These are phyloP conservation scores for Podarcis cretensis DNA, from an alignment of 2,113 vertebrate genomes.

Conservation along the genomic window DNA sequence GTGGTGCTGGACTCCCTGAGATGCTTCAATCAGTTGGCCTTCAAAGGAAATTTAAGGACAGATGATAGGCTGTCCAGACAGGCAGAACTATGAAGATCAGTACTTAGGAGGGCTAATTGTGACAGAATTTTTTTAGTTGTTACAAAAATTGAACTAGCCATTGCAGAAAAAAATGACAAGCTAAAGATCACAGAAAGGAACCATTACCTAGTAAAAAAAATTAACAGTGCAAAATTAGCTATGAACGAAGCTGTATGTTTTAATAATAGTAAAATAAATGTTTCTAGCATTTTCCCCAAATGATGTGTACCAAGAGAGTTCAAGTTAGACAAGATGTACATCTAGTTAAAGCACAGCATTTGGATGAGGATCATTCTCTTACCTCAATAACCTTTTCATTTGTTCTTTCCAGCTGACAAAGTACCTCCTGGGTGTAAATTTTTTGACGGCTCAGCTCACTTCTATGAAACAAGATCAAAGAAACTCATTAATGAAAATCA, in stretches of 20 bases:
- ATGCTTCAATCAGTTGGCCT: not conserved
- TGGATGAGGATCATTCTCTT: slow-evolving; percentile 53
- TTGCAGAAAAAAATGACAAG: not conserved
- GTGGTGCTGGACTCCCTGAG: no score
- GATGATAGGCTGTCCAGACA: not conserved
- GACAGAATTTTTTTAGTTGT: not conserved
- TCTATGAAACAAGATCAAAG: slow-evolving; percentile 74
- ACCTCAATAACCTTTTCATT: slow-evolving; percentile 87
- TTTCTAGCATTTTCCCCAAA: slow-evolving; percentile 17
- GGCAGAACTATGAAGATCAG: not conserved
- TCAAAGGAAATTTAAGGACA: not conserved
- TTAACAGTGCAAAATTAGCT: slow-evolving; percentile 6
- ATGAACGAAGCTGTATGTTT: not conserved
- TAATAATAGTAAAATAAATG: not conserved
- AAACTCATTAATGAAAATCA: slow-evolving; percentile 45
- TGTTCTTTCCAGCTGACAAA: slow-evolving; percentile 83
- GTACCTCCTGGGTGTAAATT: slow-evolving; percentile 83
- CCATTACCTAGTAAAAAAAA: not conserved
- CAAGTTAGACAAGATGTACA: slow-evolving; percentile 18
- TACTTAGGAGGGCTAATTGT: not conserved
- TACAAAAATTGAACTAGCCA: not conserved
- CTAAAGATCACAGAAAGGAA: not conserved
- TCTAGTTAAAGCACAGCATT: slow-evolving; percentile 34
- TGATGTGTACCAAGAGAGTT: slow-evolving; percentile 45
- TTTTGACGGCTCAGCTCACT: slow-evolving; percentile 88